Base-by-base conservation (phyloP, 2,797 vertebrate species). In the Alfaro cultratus region DNA sequence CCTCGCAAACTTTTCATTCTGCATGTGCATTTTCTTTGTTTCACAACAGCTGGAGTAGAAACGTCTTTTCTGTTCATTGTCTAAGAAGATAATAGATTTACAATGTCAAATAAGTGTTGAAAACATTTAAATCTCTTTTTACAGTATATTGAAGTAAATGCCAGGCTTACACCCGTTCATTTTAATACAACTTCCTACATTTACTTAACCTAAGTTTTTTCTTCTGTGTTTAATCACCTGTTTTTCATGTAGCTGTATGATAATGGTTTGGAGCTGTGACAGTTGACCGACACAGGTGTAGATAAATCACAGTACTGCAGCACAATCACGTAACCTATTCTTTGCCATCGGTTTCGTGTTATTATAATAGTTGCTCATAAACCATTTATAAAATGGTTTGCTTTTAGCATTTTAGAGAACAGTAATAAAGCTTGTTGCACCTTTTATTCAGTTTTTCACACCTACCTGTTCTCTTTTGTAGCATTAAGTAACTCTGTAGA, bases 11-110 rank as follows among this genome's bases (percentile, higher is more conserved):
- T 23, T 23, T 41, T 60, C 26, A 15, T 18, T 23, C 64, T 74
- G 21, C 77, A 67, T 84, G 79, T 80, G 15, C 72, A 45, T 85
- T 76, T 80, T 80, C 71, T 86, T 75, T 87, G 74, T 87, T 79
- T 70, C 81, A 45, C 45, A 7, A 16, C 39, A 45, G 39, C 45
- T 77, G 81, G 39, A 79, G 83, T 80, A 55, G 60, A 83, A 86
- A 84, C 84, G 46, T 6, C 26, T 77, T 73, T 2, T 78, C n/a
- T 79, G 21, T 43, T 78, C 0, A 76, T 86, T 79, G 8, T 74
- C 21, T 16, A 21, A 26, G 67, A 83, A 81, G 84, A 82, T 41
- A 21, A 26, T 26, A 5, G 34, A 45, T 43, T 86, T 68, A 78
- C 70, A 62, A 45, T 11, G 82, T 79, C 51, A 34, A 13, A 36